Conservation (phyloP, 2,113 vertebrate species). For the Chlorodrepanis virens region DNA sequence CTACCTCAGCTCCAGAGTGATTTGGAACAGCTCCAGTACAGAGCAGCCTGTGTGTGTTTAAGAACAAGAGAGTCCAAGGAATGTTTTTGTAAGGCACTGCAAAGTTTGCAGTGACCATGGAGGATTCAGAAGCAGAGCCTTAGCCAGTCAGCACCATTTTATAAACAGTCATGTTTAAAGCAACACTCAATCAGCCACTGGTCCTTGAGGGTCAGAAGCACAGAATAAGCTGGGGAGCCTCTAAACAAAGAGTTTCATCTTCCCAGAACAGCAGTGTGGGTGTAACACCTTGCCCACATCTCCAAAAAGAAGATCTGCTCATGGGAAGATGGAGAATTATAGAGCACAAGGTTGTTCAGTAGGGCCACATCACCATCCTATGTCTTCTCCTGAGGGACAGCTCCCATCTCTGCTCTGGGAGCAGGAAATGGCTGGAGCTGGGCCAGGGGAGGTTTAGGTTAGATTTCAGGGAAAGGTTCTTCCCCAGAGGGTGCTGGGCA, state of each 20-base stretch:
- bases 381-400: neutral
- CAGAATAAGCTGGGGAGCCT: neutral
- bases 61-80: neutral
- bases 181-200: neutral
- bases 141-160: neutral
- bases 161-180: neutral
- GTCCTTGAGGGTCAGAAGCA: neutral
- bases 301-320: neutral
- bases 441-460: fast-evolving
- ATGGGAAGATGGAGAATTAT: neutral
- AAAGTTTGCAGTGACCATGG: neutral
- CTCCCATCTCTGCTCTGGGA: neutral
- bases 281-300: fast-evolving
- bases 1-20: neutral
- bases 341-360: neutral
- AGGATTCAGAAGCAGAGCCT: neutral
- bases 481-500: neutral
- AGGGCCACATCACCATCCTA: neutral
- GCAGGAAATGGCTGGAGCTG: neutral
- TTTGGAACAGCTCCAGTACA: neutral
- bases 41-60: neutral
- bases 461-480: neutral
- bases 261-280: neutral
- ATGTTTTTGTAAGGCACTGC: neutral
- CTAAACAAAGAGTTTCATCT: neutral